These are phyloP conservation scores for Dryas iulia DNA, from an alignment of 1,140 invertebrate genomes.

Conservation along the genomic window DNA sequence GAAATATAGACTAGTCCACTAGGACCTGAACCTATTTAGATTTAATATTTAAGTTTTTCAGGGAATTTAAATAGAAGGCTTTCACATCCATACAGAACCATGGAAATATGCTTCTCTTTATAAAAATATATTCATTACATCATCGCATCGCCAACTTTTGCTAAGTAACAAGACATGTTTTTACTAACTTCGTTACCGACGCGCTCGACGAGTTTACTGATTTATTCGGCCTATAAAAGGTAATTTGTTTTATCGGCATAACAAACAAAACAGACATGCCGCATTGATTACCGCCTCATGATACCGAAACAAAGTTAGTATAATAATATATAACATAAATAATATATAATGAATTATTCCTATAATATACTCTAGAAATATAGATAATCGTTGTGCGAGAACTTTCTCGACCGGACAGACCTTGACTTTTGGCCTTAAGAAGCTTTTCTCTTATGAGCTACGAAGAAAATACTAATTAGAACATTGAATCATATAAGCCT, in stretches of 20 bases:
- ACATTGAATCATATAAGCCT: too few relatives aligned
- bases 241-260: conserved; percentile 12
- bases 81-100: not conserved
- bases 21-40: too few relatives aligned
- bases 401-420: too few relatives aligned
- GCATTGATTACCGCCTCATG: conserved; percentile 3
- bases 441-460: too few relatives aligned
- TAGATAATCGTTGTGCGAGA: too few relatives aligned
- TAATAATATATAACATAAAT: not conserved
- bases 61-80: not conserved
- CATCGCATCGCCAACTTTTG: not conserved
- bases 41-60: too few relatives aligned
- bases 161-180: conserved; percentile 5
- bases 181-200: not conserved
- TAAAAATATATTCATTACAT: not conserved
- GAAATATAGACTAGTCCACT: too few relatives aligned
- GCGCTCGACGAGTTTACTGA: conserved; percentile 7
- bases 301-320: not conserved
- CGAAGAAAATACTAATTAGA: too few relatives aligned
- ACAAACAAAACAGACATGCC: conserved; percentile 11
- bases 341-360: too few relatives aligned
- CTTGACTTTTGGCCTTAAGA: too few relatives aligned
- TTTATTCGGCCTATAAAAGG: conserved; percentile 13
- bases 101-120: not conserved
- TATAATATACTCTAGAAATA: too few relatives aligned